A percentile compares a stretch with the other conserved stretches of the same genome.
Conservation (phyloP, 2,888 invertebrate species). For the Aplocera efformata region DNA sequence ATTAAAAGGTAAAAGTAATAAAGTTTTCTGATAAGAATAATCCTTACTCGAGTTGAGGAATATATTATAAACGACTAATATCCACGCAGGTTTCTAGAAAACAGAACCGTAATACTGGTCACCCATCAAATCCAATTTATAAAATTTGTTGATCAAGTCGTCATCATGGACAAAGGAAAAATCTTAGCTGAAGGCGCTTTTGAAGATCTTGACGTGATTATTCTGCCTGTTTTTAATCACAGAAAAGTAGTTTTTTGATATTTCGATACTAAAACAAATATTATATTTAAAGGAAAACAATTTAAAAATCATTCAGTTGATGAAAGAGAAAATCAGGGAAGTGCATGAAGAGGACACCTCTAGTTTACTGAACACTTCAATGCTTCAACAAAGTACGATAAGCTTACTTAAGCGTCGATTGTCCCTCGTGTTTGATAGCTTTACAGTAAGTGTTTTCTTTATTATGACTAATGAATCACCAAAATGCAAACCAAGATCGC, state of each 20-base stretch:
- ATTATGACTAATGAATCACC: background rate
- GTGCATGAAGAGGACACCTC: conserved; percentile 50
- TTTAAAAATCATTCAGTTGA: conserved; percentile 57
- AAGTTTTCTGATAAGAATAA: background rate
- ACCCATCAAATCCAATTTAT: conserved; percentile 93
- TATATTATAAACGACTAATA: background rate
- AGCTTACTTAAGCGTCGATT: conserved; percentile 51
- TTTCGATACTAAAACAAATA: too few species aligned
- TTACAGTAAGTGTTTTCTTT: conserved; percentile 39
- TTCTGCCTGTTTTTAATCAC: background rate
- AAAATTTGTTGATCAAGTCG: conserved; percentile 82
- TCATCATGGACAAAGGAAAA: conserved; percentile 65
- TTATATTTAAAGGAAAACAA: conserved; percentile 45
- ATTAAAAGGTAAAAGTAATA: conserved; percentile 62
- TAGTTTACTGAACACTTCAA: conserved; percentile 36
- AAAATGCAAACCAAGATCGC: background rate
- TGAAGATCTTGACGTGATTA: conserved; percentile 57
- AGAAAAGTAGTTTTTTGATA: background rate
- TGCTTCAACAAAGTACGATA: conserved; percentile 45
- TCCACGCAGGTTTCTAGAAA: conserved; percentile 69
- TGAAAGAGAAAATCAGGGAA: conserved; percentile 60
- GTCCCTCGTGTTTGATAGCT: conserved; percentile 55
- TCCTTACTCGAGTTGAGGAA: too few species aligned
- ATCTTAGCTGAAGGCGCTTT: conserved; percentile 60
- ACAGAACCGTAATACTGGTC: conserved; percentile 87